Base-by-base conservation (phyloP, 2,888 invertebrate genomes). In the Leucozona laternaria region DNA sequence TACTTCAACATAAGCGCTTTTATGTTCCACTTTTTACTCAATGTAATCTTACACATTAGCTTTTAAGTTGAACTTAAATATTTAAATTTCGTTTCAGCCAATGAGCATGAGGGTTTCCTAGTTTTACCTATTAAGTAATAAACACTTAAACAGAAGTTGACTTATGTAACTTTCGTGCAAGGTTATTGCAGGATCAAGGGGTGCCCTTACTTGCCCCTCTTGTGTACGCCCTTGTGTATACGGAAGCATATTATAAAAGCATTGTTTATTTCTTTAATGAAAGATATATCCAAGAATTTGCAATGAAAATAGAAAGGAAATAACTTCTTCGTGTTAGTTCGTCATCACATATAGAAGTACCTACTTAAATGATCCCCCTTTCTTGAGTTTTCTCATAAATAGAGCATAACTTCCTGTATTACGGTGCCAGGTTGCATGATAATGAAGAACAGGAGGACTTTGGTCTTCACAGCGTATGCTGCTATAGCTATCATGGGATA, bases 381-480 rank as follows among this genome's bases (percentile, higher is more conserved):
- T 84, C 64, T 62, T 43, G 22, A n/a, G 37, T 43, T 58, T 75
- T 22, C 57, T 57, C 71, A 66, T 85, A 85, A 85, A 79, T 80
- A 80, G 80, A 85, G 80, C 85, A 85, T 76, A 77, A 85, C 80
- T 85, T 85, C 85, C 85, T 85, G 85, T 85, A 77, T 80, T 68
- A 66, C 80, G 66, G 66, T 76, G 60, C 76, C 31, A 31, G 31
- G 66, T 79, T 72, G 43, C 80, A 72, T 80, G 76, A 62, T 34
- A 76, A 72, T 60, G 37, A 70, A 64, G 64, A 71, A 68, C 72
- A 68, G 57, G 37, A 71, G 64, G 64, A 64, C 78, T 62, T 17
- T 20, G n/a, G 28, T 55, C 50, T 70, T 20, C 22, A 48, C 22
- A 48, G 31, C 1, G 3, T 28, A 15, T 45, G 28, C n/a, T 62